Conservation (phyloP, 2,797 vertebrate genomes). For the Balearica regulorum region DNA sequence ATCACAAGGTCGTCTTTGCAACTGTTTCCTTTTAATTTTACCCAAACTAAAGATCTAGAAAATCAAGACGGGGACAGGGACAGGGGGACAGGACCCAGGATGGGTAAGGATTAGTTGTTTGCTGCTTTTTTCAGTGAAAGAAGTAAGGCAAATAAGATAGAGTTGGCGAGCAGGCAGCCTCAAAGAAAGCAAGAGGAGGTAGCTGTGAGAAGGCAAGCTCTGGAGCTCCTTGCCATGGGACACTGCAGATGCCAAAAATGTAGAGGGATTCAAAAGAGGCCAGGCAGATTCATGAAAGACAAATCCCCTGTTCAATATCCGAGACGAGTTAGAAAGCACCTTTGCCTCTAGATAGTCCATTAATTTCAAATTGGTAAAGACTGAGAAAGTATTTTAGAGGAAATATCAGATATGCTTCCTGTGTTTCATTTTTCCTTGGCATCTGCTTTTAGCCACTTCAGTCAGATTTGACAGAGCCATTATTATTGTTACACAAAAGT, state of each 20-base stretch:
- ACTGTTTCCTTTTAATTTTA: not conserved
- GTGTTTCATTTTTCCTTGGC: not conserved
- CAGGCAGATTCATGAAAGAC: not conserved
- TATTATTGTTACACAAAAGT: not conserved
- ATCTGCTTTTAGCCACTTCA: not conserved
- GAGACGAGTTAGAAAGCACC: not conserved
- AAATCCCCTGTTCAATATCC: not conserved
- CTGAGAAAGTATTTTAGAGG: not conserved
- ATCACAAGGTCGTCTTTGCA: not conserved
- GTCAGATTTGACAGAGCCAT: not conserved
- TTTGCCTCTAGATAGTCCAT: not conserved
- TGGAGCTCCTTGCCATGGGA: not conserved
- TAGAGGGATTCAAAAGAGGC: not conserved
- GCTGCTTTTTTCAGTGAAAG: not conserved
- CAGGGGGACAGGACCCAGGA: too few species aligned
- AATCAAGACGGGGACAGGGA: not conserved
- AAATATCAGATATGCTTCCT: not conserved
- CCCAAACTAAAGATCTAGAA: not conserved
- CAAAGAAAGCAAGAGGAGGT: not conserved
- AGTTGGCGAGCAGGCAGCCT: not conserved
- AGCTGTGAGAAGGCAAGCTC: not conserved
- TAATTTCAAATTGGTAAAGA: not conserved
- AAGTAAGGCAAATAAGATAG: not conserved
- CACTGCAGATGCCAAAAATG: not conserved
- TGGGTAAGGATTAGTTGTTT: not conserved